Evolutionary conservation across 2,113 vertebrate genomes (phyloP).

Genomic region (human): DNA sequence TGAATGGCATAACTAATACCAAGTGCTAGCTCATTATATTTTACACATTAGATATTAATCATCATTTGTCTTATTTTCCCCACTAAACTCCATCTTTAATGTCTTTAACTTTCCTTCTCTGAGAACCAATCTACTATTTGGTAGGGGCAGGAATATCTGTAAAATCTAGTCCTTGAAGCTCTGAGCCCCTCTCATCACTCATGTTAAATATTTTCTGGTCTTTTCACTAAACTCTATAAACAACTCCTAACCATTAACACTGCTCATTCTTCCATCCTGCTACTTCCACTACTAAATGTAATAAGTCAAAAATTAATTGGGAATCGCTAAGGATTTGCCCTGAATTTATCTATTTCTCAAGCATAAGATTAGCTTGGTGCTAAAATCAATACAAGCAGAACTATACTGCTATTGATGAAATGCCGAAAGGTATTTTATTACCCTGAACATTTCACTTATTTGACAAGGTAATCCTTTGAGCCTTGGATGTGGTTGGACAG

Average conservation of each 20-base stretch:
- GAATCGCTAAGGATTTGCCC: constrained; percentile 30
- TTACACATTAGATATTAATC: background rate
- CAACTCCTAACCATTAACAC: background rate
- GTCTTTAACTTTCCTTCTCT: background rate
- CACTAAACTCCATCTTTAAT: background rate
- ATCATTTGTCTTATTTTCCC: background rate
- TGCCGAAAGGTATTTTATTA: constrained; percentile 37
- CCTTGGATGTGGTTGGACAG: background rate
- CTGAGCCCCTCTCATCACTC: background rate
- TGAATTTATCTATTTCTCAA: constrained; percentile 49
- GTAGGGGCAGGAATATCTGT: background rate
- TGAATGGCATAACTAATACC: background rate
- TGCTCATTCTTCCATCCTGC: background rate
- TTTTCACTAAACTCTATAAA: background rate
- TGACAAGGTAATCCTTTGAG: constrained; percentile 8
- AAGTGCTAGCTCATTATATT: background rate
- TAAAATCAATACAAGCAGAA: constrained; percentile 51
- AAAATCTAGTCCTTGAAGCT: background rate
- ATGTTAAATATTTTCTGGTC: background rate
- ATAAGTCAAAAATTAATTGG: constrained; percentile 50
- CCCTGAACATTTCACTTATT: constrained; percentile 31
- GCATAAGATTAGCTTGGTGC: constrained; percentile 48
- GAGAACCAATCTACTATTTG: background rate
- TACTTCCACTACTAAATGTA: background rate
- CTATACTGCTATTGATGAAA: constrained; percentile 27